A percentile compares a stretch with the other conserved stretches of the same genome.
Conservation (phyloP, 1,140 invertebrate species). For the Drosophila leontia region DNA sequence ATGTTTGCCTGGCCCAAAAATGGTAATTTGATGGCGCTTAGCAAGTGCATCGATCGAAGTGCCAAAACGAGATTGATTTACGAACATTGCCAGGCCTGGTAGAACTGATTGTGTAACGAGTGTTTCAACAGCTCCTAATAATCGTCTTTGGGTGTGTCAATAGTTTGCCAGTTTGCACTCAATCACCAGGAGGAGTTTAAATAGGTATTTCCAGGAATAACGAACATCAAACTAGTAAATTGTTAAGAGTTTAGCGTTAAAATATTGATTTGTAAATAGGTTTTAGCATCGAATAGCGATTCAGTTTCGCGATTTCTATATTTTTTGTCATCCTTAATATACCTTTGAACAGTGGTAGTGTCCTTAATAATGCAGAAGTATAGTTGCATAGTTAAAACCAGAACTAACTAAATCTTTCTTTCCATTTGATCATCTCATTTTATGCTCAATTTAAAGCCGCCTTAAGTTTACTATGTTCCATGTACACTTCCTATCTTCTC, state of each 20-base stretch:
- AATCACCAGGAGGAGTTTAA: neutral
- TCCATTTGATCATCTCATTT: neutral
- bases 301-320: no score
- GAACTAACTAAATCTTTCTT: neutral
- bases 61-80: conserved; percentile 46
- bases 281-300: no score
- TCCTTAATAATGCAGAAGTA: neutral
- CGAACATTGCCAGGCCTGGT: neutral
- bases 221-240: neutral
- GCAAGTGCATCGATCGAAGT: conserved; percentile 42
- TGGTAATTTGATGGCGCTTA: conserved; percentile 44
- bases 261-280: no score
- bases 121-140: conserved; percentile 20
- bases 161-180: conserved; percentile 16
- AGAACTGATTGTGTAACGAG: conserved; percentile 33
- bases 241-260: no score
- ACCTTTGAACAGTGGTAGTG: no score
- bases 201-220: neutral
- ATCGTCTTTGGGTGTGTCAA: conserved; percentile 10
- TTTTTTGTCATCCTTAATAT: no score
- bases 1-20: conserved; percentile 46
- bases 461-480: conserved; percentile 1
- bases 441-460: neutral
- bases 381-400: neutral
- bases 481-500: conserved; percentile 1